These are phyloP conservation scores for Vollenhovia emeryi DNA, from an alignment of 1,140 invertebrate species.

Conservation along the genomic window DNA sequence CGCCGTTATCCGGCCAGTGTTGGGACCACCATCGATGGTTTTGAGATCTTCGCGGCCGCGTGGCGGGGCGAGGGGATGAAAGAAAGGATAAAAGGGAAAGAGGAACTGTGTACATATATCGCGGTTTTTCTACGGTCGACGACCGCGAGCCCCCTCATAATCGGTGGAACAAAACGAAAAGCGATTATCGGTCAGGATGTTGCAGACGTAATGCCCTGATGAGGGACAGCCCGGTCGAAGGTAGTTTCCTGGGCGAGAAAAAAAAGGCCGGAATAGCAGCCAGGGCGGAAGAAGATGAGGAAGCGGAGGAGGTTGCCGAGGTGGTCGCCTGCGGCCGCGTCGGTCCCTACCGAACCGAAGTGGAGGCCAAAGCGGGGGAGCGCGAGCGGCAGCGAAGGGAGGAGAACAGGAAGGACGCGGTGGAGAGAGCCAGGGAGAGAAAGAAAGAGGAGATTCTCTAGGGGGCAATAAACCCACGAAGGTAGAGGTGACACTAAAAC, in stretches of 20 bases:
- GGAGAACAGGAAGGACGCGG: background rate
- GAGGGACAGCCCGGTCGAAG: constrained; percentile 64
- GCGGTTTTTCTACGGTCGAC: background rate
- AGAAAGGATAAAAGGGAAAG: background rate
- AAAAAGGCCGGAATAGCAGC: constrained; percentile 44
- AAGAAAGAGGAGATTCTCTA: constrained; percentile 61
- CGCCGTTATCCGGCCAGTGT: constrained; percentile 47
- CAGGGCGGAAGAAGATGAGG: constrained; percentile 52
- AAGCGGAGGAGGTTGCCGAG: constrained; percentile 37
- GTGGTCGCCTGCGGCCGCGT: constrained; percentile 28
- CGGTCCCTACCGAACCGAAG: constrained; percentile 31
- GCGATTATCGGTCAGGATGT: constrained; percentile 55
- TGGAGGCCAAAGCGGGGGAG: background rate
- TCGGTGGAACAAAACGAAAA: constrained; percentile 39
- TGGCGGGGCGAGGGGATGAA: background rate
- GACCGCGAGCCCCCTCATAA: constrained; percentile 31
- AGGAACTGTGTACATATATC: constrained; percentile 12
- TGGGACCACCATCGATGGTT: constrained; percentile 54
- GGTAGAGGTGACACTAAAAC: constrained; percentile 80
- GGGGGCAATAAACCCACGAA: constrained; percentile 76
- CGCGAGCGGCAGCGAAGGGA: background rate
- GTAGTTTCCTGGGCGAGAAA: constrained; percentile 48
- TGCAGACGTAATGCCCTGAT: constrained; percentile 66
- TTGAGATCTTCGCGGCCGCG: constrained; percentile 27
- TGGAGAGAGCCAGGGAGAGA: constrained; percentile 47